Base-by-base conservation (phyloP, 30 jellyfish, hydroid and myxozoan species). In the Nemopilema nomurai region DNA sequence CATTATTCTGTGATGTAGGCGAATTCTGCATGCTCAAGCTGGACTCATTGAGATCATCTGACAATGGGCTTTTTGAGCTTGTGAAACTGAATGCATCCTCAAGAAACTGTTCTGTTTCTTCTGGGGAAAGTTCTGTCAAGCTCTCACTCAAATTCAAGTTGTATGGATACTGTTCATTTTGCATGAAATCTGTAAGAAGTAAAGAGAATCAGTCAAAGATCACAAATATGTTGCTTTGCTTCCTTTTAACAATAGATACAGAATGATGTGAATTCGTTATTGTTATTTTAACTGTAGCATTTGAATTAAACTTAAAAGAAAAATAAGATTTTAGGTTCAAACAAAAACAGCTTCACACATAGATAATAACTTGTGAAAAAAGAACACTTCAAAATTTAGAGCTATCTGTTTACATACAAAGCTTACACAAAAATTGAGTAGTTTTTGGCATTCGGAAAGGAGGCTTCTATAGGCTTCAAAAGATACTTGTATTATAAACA, bases 121-220 rank as follows among this genome's bases (percentile, higher is more conserved):
- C 93, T 57, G 93, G 93, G 21, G 93, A 84, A 19, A 84, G 82
- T 21, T 84, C 93, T 29, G 93, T 68, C 0, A 84, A 74, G 30
- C 79, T 82, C 63, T 84, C 87, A 73, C 64, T 67, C 72, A 75
- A 74, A 18, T 63, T 62, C 74, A 84, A 28, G 57, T 75, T 32
- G 87, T 84, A 84, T 16, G 86, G 93, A 66, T 73, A 84, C 62
- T 84, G 87, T 52, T 84, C 93, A 65, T 62, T 74, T 49, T 80
- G 87, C 82, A 84, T 62, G 57, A 84, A 74, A 71, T 82, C 91
- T 82, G 71, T 0, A 51, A 82, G 23, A 51, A 18, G 62, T 8
- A 53, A 17, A 50, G 49, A 19, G 0, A 20, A 19, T 0, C 26
- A 62, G 19, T 9, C 9, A 57, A 49, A 31, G 29, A 28, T 71